Conservation (phyloP, 2,797 vertebrate species). For the Uromys caudimaculatus region DNA sequence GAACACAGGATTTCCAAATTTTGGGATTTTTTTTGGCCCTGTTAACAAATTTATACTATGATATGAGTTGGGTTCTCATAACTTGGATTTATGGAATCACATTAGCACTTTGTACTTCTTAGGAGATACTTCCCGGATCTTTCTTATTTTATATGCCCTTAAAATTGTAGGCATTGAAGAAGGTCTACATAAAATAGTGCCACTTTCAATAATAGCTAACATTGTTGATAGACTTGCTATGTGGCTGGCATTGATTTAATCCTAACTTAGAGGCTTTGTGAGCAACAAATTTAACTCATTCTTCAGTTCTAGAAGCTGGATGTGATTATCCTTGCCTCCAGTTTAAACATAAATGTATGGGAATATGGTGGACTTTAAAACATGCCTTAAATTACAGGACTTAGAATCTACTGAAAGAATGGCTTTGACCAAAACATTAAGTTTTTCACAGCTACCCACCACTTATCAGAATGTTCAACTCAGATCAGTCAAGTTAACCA, state of each 20-base stretch:
- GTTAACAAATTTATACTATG: slow-evolving; percentile 29
- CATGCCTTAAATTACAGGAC: not conserved
- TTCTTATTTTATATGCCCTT: not conserved
- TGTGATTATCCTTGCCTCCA: not conserved
- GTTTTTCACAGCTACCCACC: not conserved
- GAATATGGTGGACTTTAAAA: not conserved
- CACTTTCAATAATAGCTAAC: not conserved
- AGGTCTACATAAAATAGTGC: not conserved
- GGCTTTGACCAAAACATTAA: not conserved
- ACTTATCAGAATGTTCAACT: not conserved
- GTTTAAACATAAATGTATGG: not conserved
- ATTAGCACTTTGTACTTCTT: not conserved
- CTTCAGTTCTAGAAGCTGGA: not conserved
- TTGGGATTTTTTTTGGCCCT: not conserved
- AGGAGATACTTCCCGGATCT: not conserved
- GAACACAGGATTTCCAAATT: not conserved
- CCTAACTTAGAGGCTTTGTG: not conserved
- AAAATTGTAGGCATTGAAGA: not conserved
- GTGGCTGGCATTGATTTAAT: not conserved
- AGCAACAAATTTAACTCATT: not conserved
- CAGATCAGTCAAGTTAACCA: not conserved
- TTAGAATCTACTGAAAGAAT: not conserved
- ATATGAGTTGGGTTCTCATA: not conserved
- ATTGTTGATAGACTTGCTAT: slow-evolving; percentile 1
- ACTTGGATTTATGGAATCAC: not conserved